These are phyloP conservation scores for Tragelaphus strepsiceros DNA, from an alignment of 2,113 vertebrate species.

Conservation along the genomic window DNA sequence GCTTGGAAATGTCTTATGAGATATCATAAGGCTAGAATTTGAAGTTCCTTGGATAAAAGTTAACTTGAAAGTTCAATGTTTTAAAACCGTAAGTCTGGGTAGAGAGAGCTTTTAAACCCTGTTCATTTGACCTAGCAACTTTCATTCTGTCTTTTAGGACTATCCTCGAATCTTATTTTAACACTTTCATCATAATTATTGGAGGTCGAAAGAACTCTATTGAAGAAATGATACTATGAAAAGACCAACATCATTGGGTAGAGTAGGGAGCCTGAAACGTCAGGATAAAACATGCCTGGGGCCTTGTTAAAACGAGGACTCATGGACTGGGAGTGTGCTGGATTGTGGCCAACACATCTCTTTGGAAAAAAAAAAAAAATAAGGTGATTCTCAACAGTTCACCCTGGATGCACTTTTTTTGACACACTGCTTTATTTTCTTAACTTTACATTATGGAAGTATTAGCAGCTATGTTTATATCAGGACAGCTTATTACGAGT, in stretches of 20 bases:
- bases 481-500: not conserved
- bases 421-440: not conserved
- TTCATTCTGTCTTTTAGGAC: not conserved
- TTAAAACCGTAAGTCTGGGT: not conserved
- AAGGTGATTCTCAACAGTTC: not conserved
- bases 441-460: not conserved
- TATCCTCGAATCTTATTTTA: not conserved
- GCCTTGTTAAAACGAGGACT: no score
- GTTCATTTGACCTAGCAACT: not conserved
- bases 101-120: not conserved
- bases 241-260: no score
- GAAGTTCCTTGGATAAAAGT: not conserved
- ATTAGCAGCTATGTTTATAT: not conserved
- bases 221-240: not conserved
- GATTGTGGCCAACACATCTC: not conserved
- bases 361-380: not conserved
- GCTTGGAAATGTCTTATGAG: not conserved
- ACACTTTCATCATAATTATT: not conserved
- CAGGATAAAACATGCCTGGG: not conserved
- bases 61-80: not conserved
- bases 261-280: no score
- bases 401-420: not conserved
- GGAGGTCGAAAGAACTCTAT: not conserved
- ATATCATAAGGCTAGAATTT: not conserved
- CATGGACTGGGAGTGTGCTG: rapidly evolving